These are phyloP conservation scores for Endotricha flammealis DNA, from an alignment of 2,888 invertebrate genomes.

Conservation along the genomic window DNA sequence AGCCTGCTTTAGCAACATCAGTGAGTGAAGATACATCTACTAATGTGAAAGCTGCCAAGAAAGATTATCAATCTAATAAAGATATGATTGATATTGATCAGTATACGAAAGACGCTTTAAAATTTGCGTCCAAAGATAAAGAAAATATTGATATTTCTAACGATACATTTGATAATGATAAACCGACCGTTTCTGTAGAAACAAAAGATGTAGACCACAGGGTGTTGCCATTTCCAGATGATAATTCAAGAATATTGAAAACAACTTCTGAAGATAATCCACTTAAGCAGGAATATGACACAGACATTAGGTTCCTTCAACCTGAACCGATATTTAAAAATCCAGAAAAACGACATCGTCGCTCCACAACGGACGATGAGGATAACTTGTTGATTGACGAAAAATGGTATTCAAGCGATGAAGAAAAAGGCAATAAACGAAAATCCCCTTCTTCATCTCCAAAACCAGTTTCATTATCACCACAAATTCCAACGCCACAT, in stretches of 20 bases:
- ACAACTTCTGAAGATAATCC: conserved; percentile 32
- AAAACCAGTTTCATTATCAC: conserved; percentile 39
- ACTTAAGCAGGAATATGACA: conserved; percentile 52
- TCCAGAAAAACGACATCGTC: conserved; percentile 63
- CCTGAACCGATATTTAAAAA: conserved; percentile 69
- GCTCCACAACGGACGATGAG: conserved; percentile 77
- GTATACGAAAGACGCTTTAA: conserved; percentile 74
- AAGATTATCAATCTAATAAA: conserved; percentile 44
- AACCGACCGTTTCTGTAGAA: conserved; percentile 41
- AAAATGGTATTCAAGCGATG: conserved; percentile 91
- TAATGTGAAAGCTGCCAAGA: conserved; percentile 27
- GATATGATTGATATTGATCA: conserved; percentile 74
- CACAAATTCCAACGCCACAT: conserved; percentile 60
- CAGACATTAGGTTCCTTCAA: conserved; percentile 67
- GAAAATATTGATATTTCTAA: conserved; percentile 67
- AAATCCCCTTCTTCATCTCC: conserved; percentile 62
- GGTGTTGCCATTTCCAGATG: conserved; percentile 62
- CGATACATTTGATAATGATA: conserved; percentile 53
- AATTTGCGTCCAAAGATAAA: conserved; percentile 69
- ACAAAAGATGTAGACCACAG: conserved; percentile 71
- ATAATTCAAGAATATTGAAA: conserved; percentile 37
- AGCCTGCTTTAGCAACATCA: conserved; percentile 35
- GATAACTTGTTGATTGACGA: conserved; percentile 78
- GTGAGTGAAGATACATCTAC: conserved; percentile 32
- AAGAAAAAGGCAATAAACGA: conserved; percentile 77